Percentiles rank a stretch among this genome's conserved stretches.
Conservation (phyloP, 35 echinoderm and acorn worm genomes). For the Nesometra sesokonis region DNA sequence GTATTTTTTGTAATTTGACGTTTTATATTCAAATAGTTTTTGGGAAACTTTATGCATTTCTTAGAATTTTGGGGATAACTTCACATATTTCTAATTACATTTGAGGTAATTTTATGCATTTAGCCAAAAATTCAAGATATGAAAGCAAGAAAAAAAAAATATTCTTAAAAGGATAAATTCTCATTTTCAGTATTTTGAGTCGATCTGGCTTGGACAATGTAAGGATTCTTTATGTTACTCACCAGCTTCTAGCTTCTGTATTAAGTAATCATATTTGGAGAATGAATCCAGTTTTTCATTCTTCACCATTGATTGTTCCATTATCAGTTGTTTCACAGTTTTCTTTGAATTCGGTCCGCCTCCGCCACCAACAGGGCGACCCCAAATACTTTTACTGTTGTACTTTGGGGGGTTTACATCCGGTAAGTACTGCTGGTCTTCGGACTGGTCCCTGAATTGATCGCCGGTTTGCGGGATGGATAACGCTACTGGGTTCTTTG, state of each 20-base stretch:
- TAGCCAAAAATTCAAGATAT: no score
- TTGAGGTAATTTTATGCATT: no score
- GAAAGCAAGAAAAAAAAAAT: no score
- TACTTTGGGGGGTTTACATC: not conserved
- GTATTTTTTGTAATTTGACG: no score
- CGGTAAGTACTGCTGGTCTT: not conserved
- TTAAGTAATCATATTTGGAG: slow-evolving; percentile 99
- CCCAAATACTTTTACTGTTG: not conserved
- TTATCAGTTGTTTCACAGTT: slow-evolving; percentile 54
- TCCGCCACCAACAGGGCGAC: not conserved
- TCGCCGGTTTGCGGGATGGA: not conserved
- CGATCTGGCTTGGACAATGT: no score
- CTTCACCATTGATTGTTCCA: slow-evolving; percentile 37
- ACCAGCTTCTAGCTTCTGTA: slow-evolving; percentile 99
- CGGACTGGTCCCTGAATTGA: not conserved
- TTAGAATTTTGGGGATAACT: no score
- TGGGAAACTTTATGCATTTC: no score
- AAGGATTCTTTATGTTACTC: not conserved
- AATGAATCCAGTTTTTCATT: slow-evolving; percentile 43
- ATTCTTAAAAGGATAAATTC: no score
- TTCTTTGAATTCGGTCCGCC: slow-evolving; percentile 14
- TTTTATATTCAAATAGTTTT: no score
- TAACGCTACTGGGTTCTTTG: not conserved
- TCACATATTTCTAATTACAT: no score
- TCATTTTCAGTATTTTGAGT: no score